Evolutionary conservation across 2,797 vertebrate species (phyloP).

Genomic region (Pseudopleuronectes americanus): DNA sequence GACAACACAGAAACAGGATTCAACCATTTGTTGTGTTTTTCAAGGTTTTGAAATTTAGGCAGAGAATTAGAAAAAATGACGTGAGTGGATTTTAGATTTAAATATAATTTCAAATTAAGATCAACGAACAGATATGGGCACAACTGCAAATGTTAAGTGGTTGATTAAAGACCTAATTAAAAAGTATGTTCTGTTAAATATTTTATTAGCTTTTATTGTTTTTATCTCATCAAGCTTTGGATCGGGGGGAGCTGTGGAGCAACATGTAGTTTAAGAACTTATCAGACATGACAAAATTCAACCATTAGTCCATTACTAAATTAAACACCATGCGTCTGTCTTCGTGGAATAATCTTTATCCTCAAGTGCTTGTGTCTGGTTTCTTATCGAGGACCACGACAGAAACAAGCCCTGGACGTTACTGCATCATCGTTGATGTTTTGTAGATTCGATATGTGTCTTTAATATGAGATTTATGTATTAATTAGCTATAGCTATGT

Average conservation of each 20-base stretch:
- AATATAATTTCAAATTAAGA: constrained; percentile 11
- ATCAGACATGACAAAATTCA: constrained; percentile 9
- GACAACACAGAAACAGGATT: constrained; percentile 13
- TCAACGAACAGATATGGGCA: not conserved
- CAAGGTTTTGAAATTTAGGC: constrained; percentile 16
- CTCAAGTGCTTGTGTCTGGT: not conserved
- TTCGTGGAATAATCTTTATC: not conserved
- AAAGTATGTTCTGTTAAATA: not conserved
- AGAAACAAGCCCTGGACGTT: not conserved
- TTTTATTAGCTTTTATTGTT: constrained; percentile 1
- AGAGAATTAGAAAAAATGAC: constrained; percentile 18
- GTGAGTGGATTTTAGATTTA: not conserved
- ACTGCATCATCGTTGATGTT: not conserved
- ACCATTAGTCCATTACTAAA: not conserved
- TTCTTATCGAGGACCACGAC: not conserved
- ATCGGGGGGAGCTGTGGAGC: not conserved
- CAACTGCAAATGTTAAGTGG: constrained; percentile 14
- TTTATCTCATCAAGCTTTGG: not conserved
- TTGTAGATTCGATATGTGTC: not conserved
- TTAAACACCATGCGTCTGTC: not conserved
- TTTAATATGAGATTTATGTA: not conserved
- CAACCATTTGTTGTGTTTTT: constrained; percentile 16
- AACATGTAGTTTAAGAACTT: constrained; percentile 11
- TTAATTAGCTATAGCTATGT: not conserved
- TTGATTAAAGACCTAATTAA: not conserved